Base-by-base conservation (phyloP, 2,113 vertebrate species). In the Synodontis membranacea region DNA sequence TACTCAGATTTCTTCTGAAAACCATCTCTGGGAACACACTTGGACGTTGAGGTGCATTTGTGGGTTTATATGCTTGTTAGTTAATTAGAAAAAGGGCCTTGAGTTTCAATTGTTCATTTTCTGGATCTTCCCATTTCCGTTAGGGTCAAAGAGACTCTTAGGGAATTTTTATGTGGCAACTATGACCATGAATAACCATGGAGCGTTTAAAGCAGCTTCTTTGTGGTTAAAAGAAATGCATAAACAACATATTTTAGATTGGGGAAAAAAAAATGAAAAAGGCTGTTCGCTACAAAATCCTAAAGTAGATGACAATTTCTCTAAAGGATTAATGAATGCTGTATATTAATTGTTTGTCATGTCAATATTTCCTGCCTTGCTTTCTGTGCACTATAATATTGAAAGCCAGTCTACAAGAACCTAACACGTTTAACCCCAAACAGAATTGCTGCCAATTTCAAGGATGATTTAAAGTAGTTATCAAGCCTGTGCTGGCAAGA, bases 381-480 rank as follows among this genome's bases (percentile, higher is more conserved):
- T 19, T 81, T 58, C 74, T 74, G 76, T 31, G 60, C 82, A 37
- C 52, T 84, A 72, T 80, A 84, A 66, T 83, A 39, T 62, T 83
- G 70, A 52, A 87, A 86, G 42, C 48, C 54, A 54, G 76, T 80
- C 48, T 86, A 75, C 83, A 84, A 48, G 50, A 78, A 84, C 44
- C 66, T 80, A 37, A 86, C 62, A 60, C 68, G 44, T 86, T 75
- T 76, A 62, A 81, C 70, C 80, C 62, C 64, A 25, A 48, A 54
- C 81, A 64, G 39, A 89, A 81, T 46, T 84, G 64, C 56, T 86
- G 88, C 83, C 83, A 89, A 50, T 82, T 85, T 82, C 25, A 28
- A 68, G 56, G 31, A 85, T 87, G 88, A 83, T 87, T 89, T 89
- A 87, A 84, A 87, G 80, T 79, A 87, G 79, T 85, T 87, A 89